Evolutionary conservation across 2,113 vertebrate genomes (phyloP).

Genomic region (Stigmatopora nigra): DNA sequence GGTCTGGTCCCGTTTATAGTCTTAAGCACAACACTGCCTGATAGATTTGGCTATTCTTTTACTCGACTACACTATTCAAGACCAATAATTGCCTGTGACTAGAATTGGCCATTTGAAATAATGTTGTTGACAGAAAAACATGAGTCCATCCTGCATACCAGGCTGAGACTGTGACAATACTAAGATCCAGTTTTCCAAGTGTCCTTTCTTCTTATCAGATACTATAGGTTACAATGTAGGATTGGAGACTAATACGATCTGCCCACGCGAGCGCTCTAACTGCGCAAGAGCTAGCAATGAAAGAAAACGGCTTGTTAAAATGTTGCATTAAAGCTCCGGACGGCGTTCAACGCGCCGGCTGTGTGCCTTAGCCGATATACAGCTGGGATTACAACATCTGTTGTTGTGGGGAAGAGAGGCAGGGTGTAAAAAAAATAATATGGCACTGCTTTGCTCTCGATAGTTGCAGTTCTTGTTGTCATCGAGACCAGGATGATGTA

Average conservation of each 20-base stretch:
- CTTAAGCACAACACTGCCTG: background rate
- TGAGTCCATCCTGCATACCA: too few species aligned
- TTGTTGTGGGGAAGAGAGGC: slow-evolving; percentile 26
- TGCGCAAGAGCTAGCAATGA: slow-evolving; percentile 41
- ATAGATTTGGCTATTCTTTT: background rate
- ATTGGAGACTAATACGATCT: slow-evolving; percentile 33
- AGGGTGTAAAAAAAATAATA: slow-evolving; percentile 12
- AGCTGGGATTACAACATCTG: slow-evolving; percentile 56
- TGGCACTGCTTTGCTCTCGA: slow-evolving; percentile 33
- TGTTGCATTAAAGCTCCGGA: slow-evolving; percentile 47
- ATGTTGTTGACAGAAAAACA: too few species aligned
- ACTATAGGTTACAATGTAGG: slow-evolving; percentile 10
- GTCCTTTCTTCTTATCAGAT: background rate
- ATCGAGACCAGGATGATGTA: background rate
- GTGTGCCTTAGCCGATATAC: slow-evolving; percentile 33
- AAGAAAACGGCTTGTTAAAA: slow-evolving; percentile 51
- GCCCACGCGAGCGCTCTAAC: slow-evolving; percentile 21
- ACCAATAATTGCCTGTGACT: too few species aligned
- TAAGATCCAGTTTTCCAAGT: background rate
- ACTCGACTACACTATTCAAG: too few species aligned
- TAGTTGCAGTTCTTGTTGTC: slow-evolving; percentile 13
- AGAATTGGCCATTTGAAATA: too few species aligned
- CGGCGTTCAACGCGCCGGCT: slow-evolving; percentile 28
- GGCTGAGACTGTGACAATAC: too few species aligned
- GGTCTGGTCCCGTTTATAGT: too few species aligned